These are phyloP conservation scores for Drosophila athabasca DNA, from an alignment of 1,140 invertebrate species.

Conservation along the genomic window DNA sequence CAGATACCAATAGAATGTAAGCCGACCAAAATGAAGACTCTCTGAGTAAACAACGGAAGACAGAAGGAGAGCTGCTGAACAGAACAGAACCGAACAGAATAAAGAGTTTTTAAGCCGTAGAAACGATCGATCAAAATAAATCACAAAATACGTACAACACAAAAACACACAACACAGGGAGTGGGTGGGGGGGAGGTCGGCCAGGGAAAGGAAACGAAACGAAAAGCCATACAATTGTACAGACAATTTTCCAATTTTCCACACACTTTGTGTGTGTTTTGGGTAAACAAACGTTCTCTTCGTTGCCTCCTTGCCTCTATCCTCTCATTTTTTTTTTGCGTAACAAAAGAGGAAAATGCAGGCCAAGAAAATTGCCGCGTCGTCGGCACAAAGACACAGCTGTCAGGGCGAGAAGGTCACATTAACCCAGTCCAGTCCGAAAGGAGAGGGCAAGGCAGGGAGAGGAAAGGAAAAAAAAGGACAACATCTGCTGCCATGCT, in stretches of 20 bases:
- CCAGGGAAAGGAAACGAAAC: conserved; percentile 20
- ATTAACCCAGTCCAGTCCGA: conserved; percentile 45
- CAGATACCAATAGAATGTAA: conserved; percentile 44
- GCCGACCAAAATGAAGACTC: conserved; percentile 72
- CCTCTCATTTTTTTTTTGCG: conserved; percentile 49
- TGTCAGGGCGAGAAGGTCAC: conserved; percentile 62
- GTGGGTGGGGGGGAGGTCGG: conserved; percentile 1
- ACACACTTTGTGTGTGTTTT: conserved; percentile 60
- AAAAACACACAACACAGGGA: conserved; percentile 26
- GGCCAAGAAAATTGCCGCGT: conserved; percentile 68
- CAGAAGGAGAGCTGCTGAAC: conserved; percentile 6
- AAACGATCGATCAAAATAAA: conserved; percentile 78
- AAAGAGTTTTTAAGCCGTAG: conserved; percentile 57
- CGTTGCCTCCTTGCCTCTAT: conserved; percentile 8
- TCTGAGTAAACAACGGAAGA: conserved; percentile 61
- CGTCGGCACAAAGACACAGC: conserved; percentile 60
- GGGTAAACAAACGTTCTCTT: conserved; percentile 69
- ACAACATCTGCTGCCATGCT: conserved; percentile 55
- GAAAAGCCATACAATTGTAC: conserved; percentile 68
- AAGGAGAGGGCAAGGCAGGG: conserved; percentile 7
- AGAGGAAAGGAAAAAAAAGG: too few relatives aligned
- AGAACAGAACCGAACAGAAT: conserved; percentile 11
- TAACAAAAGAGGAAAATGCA: conserved; percentile 70
- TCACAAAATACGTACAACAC: conserved; percentile 67
- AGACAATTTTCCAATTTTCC: conserved; percentile 79